phyloP scores from a whole-genome alignment of 2,888 invertebrate species.

The Labia minor region DNA sequence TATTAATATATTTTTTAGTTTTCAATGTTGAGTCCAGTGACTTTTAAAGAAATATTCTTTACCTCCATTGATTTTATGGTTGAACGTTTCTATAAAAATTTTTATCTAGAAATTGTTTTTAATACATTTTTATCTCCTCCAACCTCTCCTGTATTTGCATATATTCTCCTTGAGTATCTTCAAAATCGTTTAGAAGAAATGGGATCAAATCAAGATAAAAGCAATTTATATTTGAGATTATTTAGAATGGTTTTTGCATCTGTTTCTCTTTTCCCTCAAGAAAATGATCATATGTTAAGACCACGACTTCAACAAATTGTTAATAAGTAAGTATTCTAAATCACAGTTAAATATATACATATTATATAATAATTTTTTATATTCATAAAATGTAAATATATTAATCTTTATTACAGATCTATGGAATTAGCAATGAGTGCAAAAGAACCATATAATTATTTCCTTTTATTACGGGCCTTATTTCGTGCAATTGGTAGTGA shows the following conservation, averaged over 20 bases:
- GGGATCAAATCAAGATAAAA: conserved; percentile 43
- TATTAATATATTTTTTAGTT: conserved; percentile 34
- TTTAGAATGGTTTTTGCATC: conserved; percentile 50
- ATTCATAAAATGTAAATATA: conserved; percentile 14
- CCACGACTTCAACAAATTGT: conserved; percentile 48
- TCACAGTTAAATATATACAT: background rate
- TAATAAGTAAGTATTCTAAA: conserved; percentile 33
- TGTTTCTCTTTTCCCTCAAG: conserved; percentile 44
- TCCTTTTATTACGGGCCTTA: conserved; percentile 45
- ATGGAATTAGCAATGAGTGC: conserved; percentile 44
- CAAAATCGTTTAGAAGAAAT: conserved; percentile 46
- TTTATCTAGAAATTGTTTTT: conserved; percentile 42
- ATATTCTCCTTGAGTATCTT: conserved; percentile 44
- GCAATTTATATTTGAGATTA: conserved; percentile 45
- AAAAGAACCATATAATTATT: conserved; percentile 50
- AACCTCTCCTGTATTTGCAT: conserved; percentile 45
- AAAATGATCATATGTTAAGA: conserved; percentile 49
- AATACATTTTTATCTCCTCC: conserved; percentile 43
- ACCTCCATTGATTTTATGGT: conserved; percentile 45
- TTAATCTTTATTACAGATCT: conserved; percentile 28
- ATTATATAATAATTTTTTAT: background rate
- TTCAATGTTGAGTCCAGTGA: conserved; percentile 41
- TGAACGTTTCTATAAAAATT: conserved; percentile 43
- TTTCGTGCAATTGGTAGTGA: conserved; percentile 51
- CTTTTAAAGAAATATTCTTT: conserved; percentile 45